These are phyloP conservation scores for Ceratina calcarata DNA, from an alignment of 1,140 invertebrate species.

Conservation along the genomic window DNA sequence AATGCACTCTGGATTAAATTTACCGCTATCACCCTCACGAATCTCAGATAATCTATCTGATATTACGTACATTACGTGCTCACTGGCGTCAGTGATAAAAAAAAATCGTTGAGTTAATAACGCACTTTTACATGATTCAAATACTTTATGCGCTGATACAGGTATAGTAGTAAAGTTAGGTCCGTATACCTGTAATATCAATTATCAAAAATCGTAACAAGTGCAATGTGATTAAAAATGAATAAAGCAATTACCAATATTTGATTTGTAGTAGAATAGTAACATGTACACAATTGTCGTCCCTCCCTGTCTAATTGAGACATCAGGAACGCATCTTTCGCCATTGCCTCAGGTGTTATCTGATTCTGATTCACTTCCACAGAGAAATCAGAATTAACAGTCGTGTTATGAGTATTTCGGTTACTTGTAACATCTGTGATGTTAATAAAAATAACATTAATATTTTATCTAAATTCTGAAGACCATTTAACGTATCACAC, in stretches of 20 bases:
- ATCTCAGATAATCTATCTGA: slow-evolving; percentile 84
- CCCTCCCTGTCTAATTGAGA: slow-evolving; percentile 79
- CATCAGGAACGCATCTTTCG: slow-evolving; percentile 77
- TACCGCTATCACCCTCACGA: slow-evolving; percentile 81
- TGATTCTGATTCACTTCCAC: slow-evolving; percentile 46
- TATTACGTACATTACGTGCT: slow-evolving; percentile 81
- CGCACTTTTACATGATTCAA: slow-evolving; percentile 80
- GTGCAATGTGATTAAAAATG: neutral
- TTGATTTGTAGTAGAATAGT: slow-evolving; percentile 78
- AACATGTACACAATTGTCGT: slow-evolving; percentile 80
- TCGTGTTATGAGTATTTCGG: slow-evolving; percentile 58
- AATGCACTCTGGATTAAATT: slow-evolving; percentile 81
- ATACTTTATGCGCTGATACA: slow-evolving; percentile 86
- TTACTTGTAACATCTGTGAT: slow-evolving; percentile 70
- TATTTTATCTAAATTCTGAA: neutral
- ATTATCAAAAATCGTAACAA: too few relatives aligned
- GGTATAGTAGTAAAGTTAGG: slow-evolving; percentile 84
- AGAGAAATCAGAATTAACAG: slow-evolving; percentile 51
- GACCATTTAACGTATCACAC: neutral
- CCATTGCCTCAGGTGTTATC: slow-evolving; percentile 69
- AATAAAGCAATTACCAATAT: slow-evolving; percentile 75
- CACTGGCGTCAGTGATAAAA: slow-evolving; percentile 81
- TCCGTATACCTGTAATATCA: slow-evolving; percentile 81
- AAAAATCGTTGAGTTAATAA: slow-evolving; percentile 84
- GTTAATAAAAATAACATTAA: slow-evolving; percentile 13